A percentile compares a stretch with the other conserved stretches of the same genome.
phyloP scores from a whole-genome alignment of 2,797 vertebrate species.

The Echeneis naucrates region DNA sequence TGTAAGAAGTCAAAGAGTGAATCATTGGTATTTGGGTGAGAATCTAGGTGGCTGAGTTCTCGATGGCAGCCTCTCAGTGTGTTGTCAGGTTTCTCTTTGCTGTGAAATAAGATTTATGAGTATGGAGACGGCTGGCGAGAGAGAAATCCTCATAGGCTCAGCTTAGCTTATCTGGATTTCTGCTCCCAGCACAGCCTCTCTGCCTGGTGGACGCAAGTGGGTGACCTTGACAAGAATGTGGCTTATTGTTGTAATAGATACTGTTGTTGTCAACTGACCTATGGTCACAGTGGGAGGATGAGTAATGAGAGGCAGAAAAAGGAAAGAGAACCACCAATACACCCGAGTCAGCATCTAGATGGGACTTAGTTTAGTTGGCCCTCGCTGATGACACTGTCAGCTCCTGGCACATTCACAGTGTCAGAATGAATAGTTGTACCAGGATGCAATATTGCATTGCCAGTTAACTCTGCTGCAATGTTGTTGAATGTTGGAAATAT shows the following conservation, averaged over 20 bases:
- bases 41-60: constrained; percentile 70
- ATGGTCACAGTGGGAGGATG: constrained; percentile 65
- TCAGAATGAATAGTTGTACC: not conserved
- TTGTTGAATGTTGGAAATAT: constrained; percentile 14
- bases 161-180: constrained; percentile 81
- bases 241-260: constrained; percentile 84
- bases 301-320: constrained; percentile 56
- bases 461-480: not conserved
- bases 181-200: constrained; percentile 64
- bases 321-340: constrained; percentile 31
- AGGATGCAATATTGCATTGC: not conserved
- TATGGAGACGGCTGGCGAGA: constrained; percentile 65
- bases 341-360: constrained; percentile 33
- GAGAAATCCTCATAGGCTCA: constrained; percentile 75
- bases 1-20: constrained; percentile 56
- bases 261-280: constrained; percentile 78
- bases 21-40: constrained; percentile 73
- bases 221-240: constrained; percentile 86
- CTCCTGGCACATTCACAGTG: constrained; percentile 4
- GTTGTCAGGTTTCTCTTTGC: constrained; percentile 76
- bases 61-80: constrained; percentile 74
- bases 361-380: constrained; percentile 30
- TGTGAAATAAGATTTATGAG: constrained; percentile 79
- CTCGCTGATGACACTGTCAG: constrained; percentile 13
- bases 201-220: constrained; percentile 58